Evolutionary conservation across 2,888 invertebrate species (phyloP), one percentile per base, ranked within the genome.

Genomic region (Coenonympha glycerion): DNA sequence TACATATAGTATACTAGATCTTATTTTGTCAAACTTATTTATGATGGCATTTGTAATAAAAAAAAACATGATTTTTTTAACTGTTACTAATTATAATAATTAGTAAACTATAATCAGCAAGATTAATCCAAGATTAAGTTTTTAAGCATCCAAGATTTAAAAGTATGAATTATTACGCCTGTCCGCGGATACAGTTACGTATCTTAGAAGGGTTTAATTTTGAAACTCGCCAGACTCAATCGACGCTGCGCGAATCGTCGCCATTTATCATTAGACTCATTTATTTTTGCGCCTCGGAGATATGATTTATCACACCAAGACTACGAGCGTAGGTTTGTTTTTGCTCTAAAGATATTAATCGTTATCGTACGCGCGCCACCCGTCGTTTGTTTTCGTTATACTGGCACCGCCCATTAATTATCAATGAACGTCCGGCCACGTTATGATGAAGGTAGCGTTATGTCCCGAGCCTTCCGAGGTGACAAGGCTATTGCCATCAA

Each of bases 381-480:
- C 76, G 79, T 85, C 85, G 84, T 86, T 86, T 87, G 84, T 87
- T 83, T 84, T 86, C 86, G 85, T 87, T 85, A 84, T 74, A 71
- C 68, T 83, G 83, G 79, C 84, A 76, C 71, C 76, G 62, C 76
- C 79, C 86, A 85, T 86, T 86, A 86, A 87, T 86, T 87, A 87
- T 84, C 86, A 86, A 87, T 86, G 86, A 86, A 76, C 79, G 85
- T 84, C 84, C 83, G 75, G 75, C 67, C 70, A 67, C 65, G 72
- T 71, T 68, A 77, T 86, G 86, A 86, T 83, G 84, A 74, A 85
- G 86, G 86, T 85, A 76, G 71, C 69, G 73, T 69, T 73, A 75
- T 73, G 76, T 76, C 79, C 79, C 77, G 68, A 72, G 78, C 79
- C 78, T 79, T 79, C 73, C 64, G 85, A 85, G 86, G 85, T 85